Evolutionary conservation across 1,140 invertebrate genomes (phyloP), one percentile per base, ranked within the genome.

Genomic region (Tetranychus cinnabarinus): DNA sequence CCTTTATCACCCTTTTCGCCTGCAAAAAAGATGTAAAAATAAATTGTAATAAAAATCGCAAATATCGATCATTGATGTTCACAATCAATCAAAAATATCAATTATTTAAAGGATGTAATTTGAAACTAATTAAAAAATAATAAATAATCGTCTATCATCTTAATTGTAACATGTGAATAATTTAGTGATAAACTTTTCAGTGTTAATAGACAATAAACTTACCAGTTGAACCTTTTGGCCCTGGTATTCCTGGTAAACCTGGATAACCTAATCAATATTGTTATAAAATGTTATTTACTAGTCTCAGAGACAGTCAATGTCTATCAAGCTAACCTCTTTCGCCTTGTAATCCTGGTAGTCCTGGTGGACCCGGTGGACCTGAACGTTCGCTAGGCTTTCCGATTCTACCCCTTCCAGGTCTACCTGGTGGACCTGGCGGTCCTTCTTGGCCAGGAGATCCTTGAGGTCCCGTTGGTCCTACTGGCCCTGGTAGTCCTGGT

Each of bases 1-100:
- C 64, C 64, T 59, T 61, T 65, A 37, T 52, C 58, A 39, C 68
- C 68, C 50, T 66, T 60, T 42, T 63, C 59, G 15, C 68, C 68
- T 23, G 23, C 0, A 23, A 55, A 59, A 60, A 39, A 23, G 23
- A 23, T 23, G 23, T 23, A 23, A 23, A 23, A 23, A 23, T 23
- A 23, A 23, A 23, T 23, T 23, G 23, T 23, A 23, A 23, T 23
- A 23, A 23, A 23, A 23, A 23, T 23, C 23, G 23, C 23, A 23
- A 23, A 23, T 23, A 23, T 23, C 23, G 23, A 23, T 23, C 23
- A 23, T 23, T 0, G 23, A 23, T 23, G 23, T 0, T 23, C 23
- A 23, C 23, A 23, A 23, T 23, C 23, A 23, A 23, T 23, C 23
- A 23, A 23, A 23, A 23, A 23, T 23, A 23, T 23, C 23, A 23